Evolutionary conservation across 1,140 invertebrate genomes (phyloP), one percentile per base, ranked within the genome.

Genomic region (Aphelenchoides avenae): DNA sequence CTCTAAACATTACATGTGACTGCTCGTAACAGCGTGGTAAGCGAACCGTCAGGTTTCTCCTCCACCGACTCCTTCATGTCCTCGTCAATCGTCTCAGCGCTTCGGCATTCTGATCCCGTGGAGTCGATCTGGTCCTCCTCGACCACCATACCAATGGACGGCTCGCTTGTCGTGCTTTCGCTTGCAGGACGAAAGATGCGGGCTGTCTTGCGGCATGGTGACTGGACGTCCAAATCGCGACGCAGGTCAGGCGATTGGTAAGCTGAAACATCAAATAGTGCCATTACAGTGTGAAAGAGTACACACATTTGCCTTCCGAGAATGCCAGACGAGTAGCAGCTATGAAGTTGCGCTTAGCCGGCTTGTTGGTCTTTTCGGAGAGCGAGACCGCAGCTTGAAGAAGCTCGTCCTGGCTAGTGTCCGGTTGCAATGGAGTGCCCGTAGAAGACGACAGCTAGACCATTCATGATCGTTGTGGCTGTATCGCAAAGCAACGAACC

Each of bases 361-460:
- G n/a, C 20, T 5, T 51, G 22, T 51, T 18, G 49, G 3, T 15
- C 36, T 43, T 43, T 1, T 50, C 5, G n/a, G 31, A 50, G 26
- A 50, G 31, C 24, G 11, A 43, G 9, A 30, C 31, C 13, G 31
- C 48, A 36, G 48, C 48, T 22, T 30, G 48, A 43, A 50, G n/a
- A 9, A 36, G 26, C 13, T 30, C 31, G 22, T 54, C 46, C n/a
- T n/a, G n/a, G n/a, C n/a, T n/a, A 54, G 18, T 27, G 15, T n/a
- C 20, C 11, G 20, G 43, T 4, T 54, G 43, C 3, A 52, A 20
- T 13, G 52, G 52, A 2, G 52, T 54, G 20, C 46, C 52, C 3
- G n/a, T 52, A 34, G 15, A 13, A 11, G 52, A 54, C 22, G 46
- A 54, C 27, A 52, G 30, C 50, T 52, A 39, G 52, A 47, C n/a